Base-by-base conservation (phyloP, 2,797 vertebrate genomes). In the Ceryle rudis region DNA sequence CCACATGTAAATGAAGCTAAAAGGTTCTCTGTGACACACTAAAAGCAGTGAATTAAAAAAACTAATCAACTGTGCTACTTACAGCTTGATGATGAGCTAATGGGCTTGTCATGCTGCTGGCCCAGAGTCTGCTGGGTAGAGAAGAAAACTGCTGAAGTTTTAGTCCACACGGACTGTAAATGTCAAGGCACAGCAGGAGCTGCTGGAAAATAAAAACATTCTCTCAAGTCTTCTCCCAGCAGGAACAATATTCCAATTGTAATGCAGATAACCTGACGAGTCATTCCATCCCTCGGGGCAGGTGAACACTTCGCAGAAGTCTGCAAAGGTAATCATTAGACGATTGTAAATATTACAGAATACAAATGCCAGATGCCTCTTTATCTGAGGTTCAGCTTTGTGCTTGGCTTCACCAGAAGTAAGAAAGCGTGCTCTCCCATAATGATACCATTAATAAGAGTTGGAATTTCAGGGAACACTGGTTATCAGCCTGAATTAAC, bases 141-240 rank as follows among this genome's bases (percentile, higher is more conserved):
- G 66, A 79, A 70, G 60, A 64, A 75, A 81, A 66, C 13, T 72
- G 61, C 47, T 80, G 83, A 71, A 89, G 81, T 77, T 74, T 90
- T 84, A 71, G 55, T 86, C 82, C 86, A 92, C 71, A 73, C 60
- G 74, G 83, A 52, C 44, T 89, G 83, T 61, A 92, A 91, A 94
- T 92, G n/a, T 52, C 55, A 65, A 64, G 14, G 77, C 71, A 70
- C 70, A 86, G 86, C 58, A 91, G 28, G 80, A 89, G 29, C 58
- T 93, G 58, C 28, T 95, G 70, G 90, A 91, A 95, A 88, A 39
- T 37, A 80, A 80, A 60, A 93, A 64, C 60, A 89, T 35, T 82
- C 46, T 93, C 80, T 92, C 81, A 52, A 37, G 28, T 79, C 70
- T 21, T 93, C 37, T 95, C 85, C 83, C 83, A 91, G 86, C 47